Base-by-base conservation (phyloP, 1,140 invertebrate species). In the Apis cerana region DNA sequence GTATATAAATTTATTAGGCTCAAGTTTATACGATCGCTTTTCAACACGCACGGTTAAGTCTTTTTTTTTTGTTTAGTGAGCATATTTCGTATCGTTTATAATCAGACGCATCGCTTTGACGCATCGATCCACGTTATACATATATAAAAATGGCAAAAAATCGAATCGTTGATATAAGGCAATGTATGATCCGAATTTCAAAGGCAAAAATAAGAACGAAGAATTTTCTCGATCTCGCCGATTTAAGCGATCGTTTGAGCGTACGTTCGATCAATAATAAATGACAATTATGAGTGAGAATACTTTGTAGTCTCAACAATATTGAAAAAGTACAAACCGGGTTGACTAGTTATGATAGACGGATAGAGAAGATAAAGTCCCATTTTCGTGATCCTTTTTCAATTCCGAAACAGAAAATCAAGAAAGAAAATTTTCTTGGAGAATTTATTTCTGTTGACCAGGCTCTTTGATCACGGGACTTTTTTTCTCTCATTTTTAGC, bases 251-350 rank as follows among this genome's bases (percentile, higher is more conserved):
- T 52, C 59, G 74, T 19, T 48, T 33, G 33, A 50, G n/a, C 19
- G 43, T 50, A 56, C 33, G 23, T 61, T 80, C 68, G 11, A 64
- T 52, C 15, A 70, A 70, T 56, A 33, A 59, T 23, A 59, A 54
- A n/a, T 61, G 67, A 74, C 33, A 78, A 54, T 61, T 82, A 59
- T 52, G 56, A 48, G 54, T 50, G 62, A 69, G 21, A 54, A 77
- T 27, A 68, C 74, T 48, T 64, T 19, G 52, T 43, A 54, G 54
- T 72, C 80, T 76, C 80, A 62, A 67, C 62, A 23, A 67, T 59
- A 72, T 81, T 48, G 61, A 81, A 58, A 75, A 67, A 81, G 80
- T 81, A 81, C 80, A 81, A 81, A 56, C 79, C 43, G 79, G 62
- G 52, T 81, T 54, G 61, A 75, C 69, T 74, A 74, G 50, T 54